A percentile compares a stretch with the other conserved stretches of the same genome.
These are phyloP conservation scores for Drosophila ironensis DNA, from an alignment of 1,140 invertebrate genomes.

Conservation along the genomic window DNA sequence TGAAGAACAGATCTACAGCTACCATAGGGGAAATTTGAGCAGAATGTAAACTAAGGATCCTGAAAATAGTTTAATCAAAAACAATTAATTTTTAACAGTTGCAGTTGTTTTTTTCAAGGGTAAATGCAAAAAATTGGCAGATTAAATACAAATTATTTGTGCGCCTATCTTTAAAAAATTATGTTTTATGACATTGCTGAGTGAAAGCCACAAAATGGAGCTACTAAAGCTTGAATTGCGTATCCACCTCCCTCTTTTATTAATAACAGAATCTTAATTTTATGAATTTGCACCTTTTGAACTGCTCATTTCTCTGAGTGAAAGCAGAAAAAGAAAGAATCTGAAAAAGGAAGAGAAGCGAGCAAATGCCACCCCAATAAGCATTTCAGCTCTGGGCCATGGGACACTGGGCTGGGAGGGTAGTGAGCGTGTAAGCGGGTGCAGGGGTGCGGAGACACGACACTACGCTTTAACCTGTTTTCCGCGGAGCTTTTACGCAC, in stretches of 20 bases:
- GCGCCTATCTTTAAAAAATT: too few species aligned
- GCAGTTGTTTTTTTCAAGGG: too few species aligned
- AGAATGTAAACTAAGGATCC: too few species aligned
- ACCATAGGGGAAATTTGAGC: too few species aligned
- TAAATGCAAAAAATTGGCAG: too few species aligned
- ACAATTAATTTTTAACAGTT: too few species aligned
- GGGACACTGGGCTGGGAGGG: conserved; percentile 41
- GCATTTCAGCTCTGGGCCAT: conserved; percentile 70
- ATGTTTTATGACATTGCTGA: too few species aligned
- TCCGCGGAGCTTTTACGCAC: conserved; percentile 74
- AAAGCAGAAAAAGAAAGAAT: neutral
- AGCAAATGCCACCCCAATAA: conserved; percentile 73
- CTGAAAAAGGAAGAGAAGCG: conserved; percentile 6
- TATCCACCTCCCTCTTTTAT: neutral
- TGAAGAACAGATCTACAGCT: too few species aligned
- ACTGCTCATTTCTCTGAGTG: conserved; percentile 3
- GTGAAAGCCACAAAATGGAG: too few species aligned
- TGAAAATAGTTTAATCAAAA: too few species aligned
- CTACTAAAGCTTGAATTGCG: too few species aligned
- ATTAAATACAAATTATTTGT: too few species aligned
- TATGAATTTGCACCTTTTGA: neutral
- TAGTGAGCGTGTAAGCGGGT: neutral
- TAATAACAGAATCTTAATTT: neutral
- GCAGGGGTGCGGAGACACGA: conserved; percentile 26
- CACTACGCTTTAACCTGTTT: conserved; percentile 75